Conservation (phyloP, 2,797 vertebrate species). For the Parauchenoglanis punctatus region DNA sequence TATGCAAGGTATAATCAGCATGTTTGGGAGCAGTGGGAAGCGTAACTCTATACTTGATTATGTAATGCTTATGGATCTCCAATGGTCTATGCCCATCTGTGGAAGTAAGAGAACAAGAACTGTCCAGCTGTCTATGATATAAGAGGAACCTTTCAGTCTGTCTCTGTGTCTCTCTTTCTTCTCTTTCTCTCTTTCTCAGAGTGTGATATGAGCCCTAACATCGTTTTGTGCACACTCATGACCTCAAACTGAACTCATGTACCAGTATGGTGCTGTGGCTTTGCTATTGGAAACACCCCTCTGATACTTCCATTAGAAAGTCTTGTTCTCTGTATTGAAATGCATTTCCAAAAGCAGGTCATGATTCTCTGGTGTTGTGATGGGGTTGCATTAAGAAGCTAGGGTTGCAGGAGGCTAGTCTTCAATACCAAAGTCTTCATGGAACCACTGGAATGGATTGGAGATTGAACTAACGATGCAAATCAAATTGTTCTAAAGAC, state of each 20-base stretch:
- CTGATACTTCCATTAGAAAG: constrained; percentile 67
- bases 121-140: constrained; percentile 40
- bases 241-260: constrained; percentile 69
- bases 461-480: constrained; percentile 55
- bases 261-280: constrained; percentile 60
- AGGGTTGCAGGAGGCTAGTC: constrained; percentile 46
- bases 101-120: constrained; percentile 27
- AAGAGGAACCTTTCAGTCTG: constrained; percentile 39
- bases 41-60: constrained; percentile 67
- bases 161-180: constrained; percentile 22
- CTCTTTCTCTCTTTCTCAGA: constrained; percentile 21
- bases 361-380: constrained; percentile 60
- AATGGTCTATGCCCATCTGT: not conserved
- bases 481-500: constrained; percentile 65
- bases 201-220: constrained; percentile 30
- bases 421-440: not conserved
- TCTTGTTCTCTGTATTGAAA: constrained; percentile 70
- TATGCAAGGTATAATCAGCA: constrained; percentile 47
- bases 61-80: constrained; percentile 59
- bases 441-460: constrained; percentile 53
- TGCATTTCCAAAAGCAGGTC: constrained; percentile 66
- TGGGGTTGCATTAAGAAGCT: constrained; percentile 54
- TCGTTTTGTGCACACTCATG: constrained; percentile 55
- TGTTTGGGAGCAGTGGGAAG: constrained; percentile 53
- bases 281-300: constrained; percentile 72